Evolutionary conservation across 2,797 vertebrate genomes (phyloP).

Genomic region (Hafferia zeledoni): DNA sequence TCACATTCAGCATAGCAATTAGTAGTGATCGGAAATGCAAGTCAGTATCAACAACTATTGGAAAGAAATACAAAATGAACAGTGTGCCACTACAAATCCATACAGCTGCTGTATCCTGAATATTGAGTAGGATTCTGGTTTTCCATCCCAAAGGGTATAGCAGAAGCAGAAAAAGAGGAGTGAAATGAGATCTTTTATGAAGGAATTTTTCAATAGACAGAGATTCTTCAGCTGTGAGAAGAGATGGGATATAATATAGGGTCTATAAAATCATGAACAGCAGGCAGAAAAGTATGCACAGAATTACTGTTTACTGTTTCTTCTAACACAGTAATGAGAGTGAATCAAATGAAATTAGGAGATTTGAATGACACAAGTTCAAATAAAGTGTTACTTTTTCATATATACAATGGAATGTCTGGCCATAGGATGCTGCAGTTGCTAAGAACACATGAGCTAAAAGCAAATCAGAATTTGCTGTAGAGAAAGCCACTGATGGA

Average conservation of each 20-base stretch:
- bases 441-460: not conserved
- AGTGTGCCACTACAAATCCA: not conserved
- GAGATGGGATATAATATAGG: not conserved
- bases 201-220: constrained; percentile 27
- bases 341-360: constrained; percentile 24
- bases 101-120: not conserved
- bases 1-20: not conserved
- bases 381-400: constrained; percentile 49
- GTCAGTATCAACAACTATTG: not conserved
- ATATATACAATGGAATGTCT: constrained; percentile 3
- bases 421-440: constrained; percentile 19
- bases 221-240: constrained; percentile 27
- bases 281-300: constrained; percentile 19
- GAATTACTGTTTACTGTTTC: constrained; percentile 21
- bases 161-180: constrained; percentile 7
- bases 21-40: not conserved
- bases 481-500: not conserved
- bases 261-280: constrained; percentile 13
- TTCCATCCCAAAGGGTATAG: not conserved
- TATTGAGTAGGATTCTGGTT: not conserved
- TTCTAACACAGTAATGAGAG: not conserved
- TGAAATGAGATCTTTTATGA: constrained; percentile 20
- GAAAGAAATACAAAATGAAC: constrained; percentile 7
- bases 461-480: not conserved
- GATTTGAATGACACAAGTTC: constrained; percentile 39